A percentile compares a stretch with the other conserved stretches of the same genome.
phyloP scores from a whole-genome alignment of 2,888 invertebrate genomes.

The Cheilosia pagana region DNA sequence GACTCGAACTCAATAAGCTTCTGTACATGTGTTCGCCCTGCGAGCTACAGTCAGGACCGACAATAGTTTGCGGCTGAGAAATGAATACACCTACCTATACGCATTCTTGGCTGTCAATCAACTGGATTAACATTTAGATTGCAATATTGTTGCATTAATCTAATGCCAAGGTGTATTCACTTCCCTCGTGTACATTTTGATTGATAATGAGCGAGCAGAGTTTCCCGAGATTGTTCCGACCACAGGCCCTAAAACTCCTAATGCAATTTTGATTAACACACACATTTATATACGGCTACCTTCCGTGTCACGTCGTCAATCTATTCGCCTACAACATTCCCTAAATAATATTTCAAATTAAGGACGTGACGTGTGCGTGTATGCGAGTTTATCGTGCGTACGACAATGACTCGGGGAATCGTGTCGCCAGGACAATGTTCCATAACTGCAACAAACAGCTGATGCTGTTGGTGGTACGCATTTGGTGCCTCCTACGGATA shows the following conservation, averaged over 20 bases:
- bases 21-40: neutral
- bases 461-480: neutral
- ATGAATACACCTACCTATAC: neutral
- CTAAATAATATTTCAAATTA: constrained; percentile 59
- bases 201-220: constrained; percentile 8
- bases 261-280: constrained; percentile 55
- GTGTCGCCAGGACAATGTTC: constrained; percentile 1
- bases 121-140: constrained; percentile 35
- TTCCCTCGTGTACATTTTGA: constrained; percentile 7
- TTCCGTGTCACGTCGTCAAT: constrained; percentile 8
- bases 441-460: neutral
- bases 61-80: neutral
- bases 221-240: constrained; percentile 7
- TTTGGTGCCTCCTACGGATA: constrained; percentile 1
- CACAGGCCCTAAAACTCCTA: constrained; percentile 29
- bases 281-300: neutral
- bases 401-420: neutral
- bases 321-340: constrained; percentile 33
- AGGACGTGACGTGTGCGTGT: constrained; percentile 13
- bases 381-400: neutral
- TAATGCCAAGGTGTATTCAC: neutral
- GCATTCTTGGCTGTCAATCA: constrained; percentile 9
- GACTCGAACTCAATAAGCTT: too few species aligned
- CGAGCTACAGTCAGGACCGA: neutral
- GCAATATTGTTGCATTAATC: constrained; percentile 19